Percentiles rank a stretch among this genome's conserved stretches.
These are phyloP conservation scores for Euplexia lucipara DNA, from an alignment of 2,888 invertebrate species.

Conservation along the genomic window DNA sequence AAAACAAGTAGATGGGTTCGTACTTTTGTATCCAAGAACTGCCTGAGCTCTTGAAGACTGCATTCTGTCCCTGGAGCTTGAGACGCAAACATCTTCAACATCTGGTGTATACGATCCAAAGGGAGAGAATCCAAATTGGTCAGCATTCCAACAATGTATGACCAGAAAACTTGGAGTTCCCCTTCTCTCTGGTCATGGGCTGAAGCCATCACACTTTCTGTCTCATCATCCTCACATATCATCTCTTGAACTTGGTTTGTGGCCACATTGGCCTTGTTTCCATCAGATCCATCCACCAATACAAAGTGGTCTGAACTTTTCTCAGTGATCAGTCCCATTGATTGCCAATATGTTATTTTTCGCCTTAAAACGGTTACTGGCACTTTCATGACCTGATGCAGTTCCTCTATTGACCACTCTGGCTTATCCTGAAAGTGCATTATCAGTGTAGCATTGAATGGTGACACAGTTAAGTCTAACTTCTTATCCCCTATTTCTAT, in stretches of 20 bases:
- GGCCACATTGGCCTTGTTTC: constrained; percentile 89
- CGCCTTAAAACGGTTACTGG: constrained; percentile 96
- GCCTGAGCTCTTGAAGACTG: constrained; percentile 96
- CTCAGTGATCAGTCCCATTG: constrained; percentile 96
- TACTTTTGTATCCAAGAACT: constrained; percentile 98
- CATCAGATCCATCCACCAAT: constrained; percentile 92
- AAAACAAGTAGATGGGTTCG: constrained; percentile 96
- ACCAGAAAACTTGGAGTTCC: constrained; percentile 98
- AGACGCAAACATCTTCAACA: constrained; percentile 99
- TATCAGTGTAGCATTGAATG: constrained; percentile 98
- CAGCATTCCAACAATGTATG: constrained; percentile 99
- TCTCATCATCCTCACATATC: constrained; percentile 97
- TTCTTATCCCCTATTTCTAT: constrained; percentile 96
- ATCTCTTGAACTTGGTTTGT: constrained; percentile 91
- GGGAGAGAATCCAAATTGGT: constrained; percentile 98
- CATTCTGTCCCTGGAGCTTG: constrained; percentile 98
- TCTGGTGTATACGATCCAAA: constrained; percentile 98
- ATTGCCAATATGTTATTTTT: constrained; percentile 98
- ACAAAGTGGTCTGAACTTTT: constrained; percentile 94
- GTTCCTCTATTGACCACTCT: constrained; percentile 96
- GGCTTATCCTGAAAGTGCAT: constrained; percentile 97
- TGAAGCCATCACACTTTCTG: constrained; percentile 98
- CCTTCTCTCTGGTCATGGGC: constrained; percentile 98
- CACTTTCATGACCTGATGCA: constrained; percentile 96
- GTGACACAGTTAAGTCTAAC: constrained; percentile 96